Evolutionary conservation across 2,888 invertebrate species (phyloP).

Genomic region (Ferdinandea cuprea): DNA sequence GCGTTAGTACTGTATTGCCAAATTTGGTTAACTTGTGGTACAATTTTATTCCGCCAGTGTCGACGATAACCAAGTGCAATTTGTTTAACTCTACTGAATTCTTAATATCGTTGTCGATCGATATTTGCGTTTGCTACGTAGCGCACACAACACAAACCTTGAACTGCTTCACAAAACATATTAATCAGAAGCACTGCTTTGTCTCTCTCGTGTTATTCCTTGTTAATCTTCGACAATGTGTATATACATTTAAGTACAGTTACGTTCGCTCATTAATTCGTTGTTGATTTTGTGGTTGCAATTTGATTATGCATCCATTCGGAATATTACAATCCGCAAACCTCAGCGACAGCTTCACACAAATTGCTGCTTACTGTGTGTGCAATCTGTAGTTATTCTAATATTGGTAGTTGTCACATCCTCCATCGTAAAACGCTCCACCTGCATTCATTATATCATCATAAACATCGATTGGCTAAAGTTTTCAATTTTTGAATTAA

Average conservation of each 20-base stretch:
- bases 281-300: too few relatives aligned
- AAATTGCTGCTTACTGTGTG: slow-evolving; percentile 26
- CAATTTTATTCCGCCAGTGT: too few relatives aligned
- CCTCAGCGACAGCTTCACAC: slow-evolving; percentile 51
- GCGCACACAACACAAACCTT: slow-evolving; percentile 51
- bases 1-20: too few relatives aligned
- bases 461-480: slow-evolving; percentile 4
- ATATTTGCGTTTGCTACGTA: slow-evolving; percentile 16
- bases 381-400: neutral
- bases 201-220: slow-evolving; percentile 26
- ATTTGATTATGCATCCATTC: slow-evolving; percentile 4
- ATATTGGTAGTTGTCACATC: too few relatives aligned
- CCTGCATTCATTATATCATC: slow-evolving; percentile 1
- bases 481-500: slow-evolving; percentile 60
- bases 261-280: too few relatives aligned
- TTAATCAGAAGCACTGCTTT: slow-evolving; percentile 17
- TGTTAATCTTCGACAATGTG: slow-evolving; percentile 31
- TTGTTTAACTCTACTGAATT: too few relatives aligned
- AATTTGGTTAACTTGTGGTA: too few relatives aligned
- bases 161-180: slow-evolving; percentile 57
- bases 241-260: slow-evolving; percentile 55
- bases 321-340: slow-evolving; percentile 53
- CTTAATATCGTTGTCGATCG: slow-evolving; percentile 51
- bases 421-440: too few relatives aligned
- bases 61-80: too few relatives aligned